Evolutionary conservation across 2,113 vertebrate genomes (phyloP).

Genomic region (Nothobranchius kuhntae): DNA sequence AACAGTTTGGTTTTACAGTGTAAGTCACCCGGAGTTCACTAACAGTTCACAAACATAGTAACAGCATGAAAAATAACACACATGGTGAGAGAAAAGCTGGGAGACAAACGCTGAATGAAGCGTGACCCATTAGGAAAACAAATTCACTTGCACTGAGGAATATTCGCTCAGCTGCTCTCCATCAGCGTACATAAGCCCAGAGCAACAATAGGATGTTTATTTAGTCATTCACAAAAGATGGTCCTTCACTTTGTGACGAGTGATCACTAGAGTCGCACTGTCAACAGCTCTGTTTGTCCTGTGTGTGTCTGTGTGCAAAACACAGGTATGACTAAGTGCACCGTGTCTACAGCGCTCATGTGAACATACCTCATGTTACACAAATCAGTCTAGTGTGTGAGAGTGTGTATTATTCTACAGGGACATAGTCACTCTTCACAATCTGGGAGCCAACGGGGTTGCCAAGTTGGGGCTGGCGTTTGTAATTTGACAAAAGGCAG

Average conservation of each 20-base stretch:
- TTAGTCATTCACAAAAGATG: slow-evolving; percentile 38
- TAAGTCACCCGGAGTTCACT: too few relatives aligned
- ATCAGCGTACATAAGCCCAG: slow-evolving; percentile 39
- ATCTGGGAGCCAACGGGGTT: too few relatives aligned
- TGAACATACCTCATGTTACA: slow-evolving; percentile 15
- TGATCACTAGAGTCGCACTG: slow-evolving; percentile 35
- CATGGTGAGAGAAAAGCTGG: not conserved
- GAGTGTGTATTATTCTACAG: slow-evolving; percentile 11
- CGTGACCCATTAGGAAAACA: slow-evolving; percentile 15
- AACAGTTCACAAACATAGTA: slow-evolving; percentile 2
- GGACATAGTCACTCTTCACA: not conserved
- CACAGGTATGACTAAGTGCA: slow-evolving; percentile 29
- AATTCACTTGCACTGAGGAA: slow-evolving; percentile 19
- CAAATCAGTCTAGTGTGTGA: slow-evolving; percentile 23
- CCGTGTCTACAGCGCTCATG: not conserved
- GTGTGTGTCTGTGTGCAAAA: slow-evolving; percentile 28
- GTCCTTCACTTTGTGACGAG: slow-evolving; percentile 36
- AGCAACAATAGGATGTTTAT: slow-evolving; percentile 58
- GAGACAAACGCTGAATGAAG: slow-evolving; percentile 14
- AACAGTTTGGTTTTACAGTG: too few relatives aligned
- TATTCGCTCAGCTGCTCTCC: slow-evolving; percentile 51
- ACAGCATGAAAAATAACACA: slow-evolving; percentile 4
- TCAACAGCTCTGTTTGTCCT: slow-evolving; percentile 36
- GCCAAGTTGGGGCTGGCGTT: too few relatives aligned
- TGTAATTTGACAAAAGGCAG: too few relatives aligned